Evolutionary conservation across 2,797 vertebrate genomes (phyloP).

Genomic region (Mormyrops boulengeri): DNA sequence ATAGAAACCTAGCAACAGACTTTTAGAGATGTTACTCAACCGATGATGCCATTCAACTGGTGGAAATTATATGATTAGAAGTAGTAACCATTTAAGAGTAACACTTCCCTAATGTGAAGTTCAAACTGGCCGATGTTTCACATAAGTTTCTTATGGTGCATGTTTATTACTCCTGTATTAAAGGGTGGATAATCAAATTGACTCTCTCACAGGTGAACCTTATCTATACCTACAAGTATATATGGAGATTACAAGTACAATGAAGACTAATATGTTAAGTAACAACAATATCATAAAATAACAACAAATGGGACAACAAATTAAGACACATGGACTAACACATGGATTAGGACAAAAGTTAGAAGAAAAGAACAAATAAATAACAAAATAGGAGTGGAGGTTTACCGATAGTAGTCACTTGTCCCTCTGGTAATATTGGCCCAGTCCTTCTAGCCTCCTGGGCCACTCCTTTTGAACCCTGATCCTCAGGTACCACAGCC

Average conservation of each 20-base stretch:
- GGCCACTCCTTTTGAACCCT: slow-evolving; percentile 43
- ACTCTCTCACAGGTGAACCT: neutral
- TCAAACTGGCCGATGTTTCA: neutral
- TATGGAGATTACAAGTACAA: neutral
- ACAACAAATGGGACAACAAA: neutral
- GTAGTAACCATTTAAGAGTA: neutral
- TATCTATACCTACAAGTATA: neutral
- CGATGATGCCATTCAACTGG: neutral
- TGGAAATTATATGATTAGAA: neutral
- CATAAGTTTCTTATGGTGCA: neutral
- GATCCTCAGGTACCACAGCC: slow-evolving; percentile 37
- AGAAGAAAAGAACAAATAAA: neutral
- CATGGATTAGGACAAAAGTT: neutral
- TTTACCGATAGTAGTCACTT: slow-evolving; percentile 37
- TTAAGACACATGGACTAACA: neutral
- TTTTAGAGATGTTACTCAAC: neutral
- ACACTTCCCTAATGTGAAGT: neutral
- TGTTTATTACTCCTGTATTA: neutral
- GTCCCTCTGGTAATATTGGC: slow-evolving; percentile 18
- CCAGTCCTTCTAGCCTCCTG: slow-evolving; percentile 22
- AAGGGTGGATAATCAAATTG: neutral
- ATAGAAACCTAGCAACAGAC: neutral
- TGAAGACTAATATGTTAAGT: neutral
- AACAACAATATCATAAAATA: neutral
- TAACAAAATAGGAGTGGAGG: slow-evolving; percentile 1